Evolutionary conservation across 2,888 invertebrate species (phyloP), one percentile per base, ranked within the genome.

Genomic region (Drosophila yooni): DNA sequence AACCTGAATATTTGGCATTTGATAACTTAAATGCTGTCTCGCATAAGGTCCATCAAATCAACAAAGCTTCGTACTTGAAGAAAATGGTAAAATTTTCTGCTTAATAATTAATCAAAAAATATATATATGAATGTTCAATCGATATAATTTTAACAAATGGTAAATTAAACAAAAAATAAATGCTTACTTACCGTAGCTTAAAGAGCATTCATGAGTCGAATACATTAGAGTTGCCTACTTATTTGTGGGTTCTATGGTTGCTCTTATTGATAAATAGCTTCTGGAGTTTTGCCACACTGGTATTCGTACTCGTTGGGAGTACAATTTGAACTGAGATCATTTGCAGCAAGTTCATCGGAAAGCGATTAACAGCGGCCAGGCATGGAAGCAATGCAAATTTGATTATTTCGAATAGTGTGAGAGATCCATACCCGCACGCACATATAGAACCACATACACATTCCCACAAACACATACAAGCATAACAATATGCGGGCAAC

Each of bases 371-470:
- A 65, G 46, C 43, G 38, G 56, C 53, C 53, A 13, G 57, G 54
- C 40, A 25, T 36, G 54, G 61, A 50, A 63, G 43, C 73, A 66
- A 79, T 75, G 76, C 63, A 84, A 84, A 84, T 89, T 81, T 89
- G 76, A 89, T 89, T 89, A 83, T 87, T 79, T 51, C 54, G 21
- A 66, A 81, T 66, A 56, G 58, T 58, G 63, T 57, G 61, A 54
- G 62, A 64, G 48, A 36, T 54, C n/a, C 53, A 62, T 60, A 62
- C 48, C n/a, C 64, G 43, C 64, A 50, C 18, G 61, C 62, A 51
- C 69, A 68, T 7, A 64, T 15, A 46, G 7, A 46, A 8, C 7
- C 46, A 46, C 46, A 46, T 21, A 18, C 53, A 29, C 36, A 2
- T 40, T 62, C 13, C 15, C 56, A 53, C 51, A 34, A 60, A 8